Base-by-base conservation (phyloP, 53 echinoderm and acorn worm species). In the Luidia sarsii region DNA sequence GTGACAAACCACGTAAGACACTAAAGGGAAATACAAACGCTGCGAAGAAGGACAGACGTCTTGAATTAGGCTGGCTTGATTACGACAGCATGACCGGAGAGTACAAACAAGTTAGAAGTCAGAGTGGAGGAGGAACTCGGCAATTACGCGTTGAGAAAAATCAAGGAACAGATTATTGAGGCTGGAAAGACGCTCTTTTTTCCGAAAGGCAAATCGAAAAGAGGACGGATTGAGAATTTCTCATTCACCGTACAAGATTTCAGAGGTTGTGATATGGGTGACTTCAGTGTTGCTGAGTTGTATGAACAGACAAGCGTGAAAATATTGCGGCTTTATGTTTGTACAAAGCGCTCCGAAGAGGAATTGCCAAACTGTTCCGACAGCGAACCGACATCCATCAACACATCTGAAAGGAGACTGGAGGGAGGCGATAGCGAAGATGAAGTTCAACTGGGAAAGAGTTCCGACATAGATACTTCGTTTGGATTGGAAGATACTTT, bases 11-110 rank as follows among this genome's bases (percentile, higher is more conserved):
- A n/a, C n/a, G n/a, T n/a, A n/a, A n/a, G n/a, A n/a, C n/a, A n/a
- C n/a, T n/a, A n/a, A n/a, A 80, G 21, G 51, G 39, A 3, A 68
- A 67, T 13, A 51, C 22, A 54, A 82, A 82, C 68, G 82, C 82
- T 33, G 18, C 22, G 28, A 79, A 64, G n/a, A 19, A 39, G 7
- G 20, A 19, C 13, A 39, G 75, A 5, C 51, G 79, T 28, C 51
- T 86, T 36, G 86, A 86, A 41, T 2, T 86, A 15, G 86, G 86
- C 16, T 86, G 79, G 86, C 36, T 75, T 2, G 75, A 86, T 20
- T 86, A 25, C 46, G 86, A 86, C 46, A 37, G 3, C 2, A 18
- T 8, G 18, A 39, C 11, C 50, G 14, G 45, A 39, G 53, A 65
- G 18, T 86, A 56, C 21, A 79, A 70, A 50, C 87, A 87, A 49